Conservation (phyloP, 35 echinoderm and acorn worm species). For the Amphiura filiformis region DNA sequence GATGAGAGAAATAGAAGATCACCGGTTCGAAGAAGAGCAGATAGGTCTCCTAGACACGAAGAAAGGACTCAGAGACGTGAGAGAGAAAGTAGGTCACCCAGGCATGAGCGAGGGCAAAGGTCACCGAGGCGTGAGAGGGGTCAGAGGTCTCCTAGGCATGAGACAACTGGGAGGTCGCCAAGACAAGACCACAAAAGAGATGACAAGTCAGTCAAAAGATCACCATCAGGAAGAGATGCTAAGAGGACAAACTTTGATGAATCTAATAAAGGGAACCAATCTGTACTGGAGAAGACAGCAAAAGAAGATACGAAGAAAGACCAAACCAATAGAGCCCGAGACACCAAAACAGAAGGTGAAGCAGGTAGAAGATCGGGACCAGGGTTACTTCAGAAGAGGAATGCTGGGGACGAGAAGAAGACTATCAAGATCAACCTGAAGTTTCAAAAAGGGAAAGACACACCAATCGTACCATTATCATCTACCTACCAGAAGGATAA, state of each 20-base stretch:
- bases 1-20: not conserved
- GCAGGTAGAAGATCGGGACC: not conserved
- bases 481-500: not conserved
- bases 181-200: too few relatives aligned
- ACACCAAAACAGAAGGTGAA: not conserved
- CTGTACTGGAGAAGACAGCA: not conserved
- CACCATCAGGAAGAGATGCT: not conserved
- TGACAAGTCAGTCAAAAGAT: too few relatives aligned
- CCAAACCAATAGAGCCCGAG: not conserved
- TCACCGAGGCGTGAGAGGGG: not conserved
- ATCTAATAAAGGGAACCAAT: not conserved
- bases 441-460: not conserved
- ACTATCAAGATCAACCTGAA: not conserved
- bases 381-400: too few relatives aligned
- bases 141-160: not conserved
- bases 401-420: not conserved
- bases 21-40: not conserved
- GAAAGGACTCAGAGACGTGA: not conserved
- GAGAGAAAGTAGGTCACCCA: not conserved
- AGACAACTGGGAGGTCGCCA: not conserved
- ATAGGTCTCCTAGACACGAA: not conserved
- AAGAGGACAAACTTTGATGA: not conserved
- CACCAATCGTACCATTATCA: too few relatives aligned
- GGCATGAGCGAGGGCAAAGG: not conserved
- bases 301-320: not conserved